Evolutionary conservation across 1,140 invertebrate species (phyloP), one percentile per base, ranked within the genome.

Genomic region (Frieseomelitta varia): DNA sequence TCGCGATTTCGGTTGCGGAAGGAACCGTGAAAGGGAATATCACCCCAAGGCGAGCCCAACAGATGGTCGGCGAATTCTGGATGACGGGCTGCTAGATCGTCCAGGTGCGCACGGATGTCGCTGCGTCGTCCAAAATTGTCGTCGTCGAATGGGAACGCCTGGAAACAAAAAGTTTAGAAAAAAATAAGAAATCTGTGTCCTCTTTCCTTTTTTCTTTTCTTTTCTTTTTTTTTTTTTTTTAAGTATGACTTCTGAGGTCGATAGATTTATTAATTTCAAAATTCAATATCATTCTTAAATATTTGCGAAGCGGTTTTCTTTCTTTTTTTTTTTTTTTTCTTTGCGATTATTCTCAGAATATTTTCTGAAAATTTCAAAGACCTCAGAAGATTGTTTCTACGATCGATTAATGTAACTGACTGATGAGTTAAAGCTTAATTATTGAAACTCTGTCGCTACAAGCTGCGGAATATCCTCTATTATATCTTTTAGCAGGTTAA

Each of bases 121-220:
- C 95, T 91, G 90, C 95, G 91, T 92, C 95, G 91, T 87, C 94
- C 94, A 85, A 95, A 95, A 75, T 95, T 95, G 30, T 94, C 93
- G 90, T 97, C 96, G 92, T 97, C 96, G 91, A 97, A 97, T 65
- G 96, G 96, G 90, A 97, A 97, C 75, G 96, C 96, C 97, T 97
- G 95, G 47, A 94, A 95, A 85, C 61, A 81, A 67, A 84, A 85
- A 71, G 81, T 47, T 79, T 89, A 30, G 15, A 80, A 65, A 12
- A 17, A n/a, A 51, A 19, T 78, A 30, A 58, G 11, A 19, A 55
- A 24, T 34, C 39, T 24, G 6, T 63, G 11, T 27, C 19, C 6
- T 39, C 58, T 51, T n/a, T 0, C 2, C 27, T 1, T 17, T 17
- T n/a, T 15, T 76, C 4, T 21, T 47, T 4, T 24, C 2, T 53